Percentiles rank a stretch among this genome's conserved stretches.
Conservation (phyloP, 1,140 invertebrate species). For the Bicyclus anynana region DNA sequence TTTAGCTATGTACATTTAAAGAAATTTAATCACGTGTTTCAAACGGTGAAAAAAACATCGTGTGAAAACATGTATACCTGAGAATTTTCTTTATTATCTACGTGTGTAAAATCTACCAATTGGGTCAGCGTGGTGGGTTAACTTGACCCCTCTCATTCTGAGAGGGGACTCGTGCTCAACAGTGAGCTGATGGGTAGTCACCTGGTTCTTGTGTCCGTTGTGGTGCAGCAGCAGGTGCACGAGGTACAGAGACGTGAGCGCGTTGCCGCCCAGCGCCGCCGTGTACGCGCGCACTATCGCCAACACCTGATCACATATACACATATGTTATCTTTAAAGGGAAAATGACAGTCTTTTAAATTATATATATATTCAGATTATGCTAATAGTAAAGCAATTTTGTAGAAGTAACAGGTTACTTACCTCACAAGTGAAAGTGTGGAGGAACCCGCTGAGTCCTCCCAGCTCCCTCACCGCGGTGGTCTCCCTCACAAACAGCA, state of each 20-base stretch:
- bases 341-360: too few species aligned
- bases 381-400: too few species aligned
- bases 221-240: conserved; percentile 93
- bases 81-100: too few species aligned
- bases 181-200: conserved; percentile 53
- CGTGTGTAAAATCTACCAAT: too few species aligned
- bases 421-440: conserved; percentile 94
- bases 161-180: not conserved
- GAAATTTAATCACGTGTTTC: too few species aligned
- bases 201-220: conserved; percentile 98
- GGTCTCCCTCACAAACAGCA: conserved; percentile 97
- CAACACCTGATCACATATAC: conserved; percentile 80
- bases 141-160: too few species aligned
- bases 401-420: not conserved
- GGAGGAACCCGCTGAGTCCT: conserved; percentile 93
- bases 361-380: too few species aligned
- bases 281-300: conserved; percentile 96
- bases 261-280: conserved; percentile 95
- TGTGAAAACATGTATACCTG: too few species aligned
- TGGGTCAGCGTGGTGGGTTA: too few species aligned
- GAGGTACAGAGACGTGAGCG: conserved; percentile 95
- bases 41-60: too few species aligned
- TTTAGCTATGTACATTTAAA: too few species aligned
- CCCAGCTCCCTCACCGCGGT: conserved; percentile 94
- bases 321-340: too few species aligned